A percentile compares a stretch with the other conserved stretches of the same genome.
These are phyloP conservation scores for Mesoclemmys tuberculata DNA, from an alignment of 2,113 vertebrate genomes.

Conservation along the genomic window DNA sequence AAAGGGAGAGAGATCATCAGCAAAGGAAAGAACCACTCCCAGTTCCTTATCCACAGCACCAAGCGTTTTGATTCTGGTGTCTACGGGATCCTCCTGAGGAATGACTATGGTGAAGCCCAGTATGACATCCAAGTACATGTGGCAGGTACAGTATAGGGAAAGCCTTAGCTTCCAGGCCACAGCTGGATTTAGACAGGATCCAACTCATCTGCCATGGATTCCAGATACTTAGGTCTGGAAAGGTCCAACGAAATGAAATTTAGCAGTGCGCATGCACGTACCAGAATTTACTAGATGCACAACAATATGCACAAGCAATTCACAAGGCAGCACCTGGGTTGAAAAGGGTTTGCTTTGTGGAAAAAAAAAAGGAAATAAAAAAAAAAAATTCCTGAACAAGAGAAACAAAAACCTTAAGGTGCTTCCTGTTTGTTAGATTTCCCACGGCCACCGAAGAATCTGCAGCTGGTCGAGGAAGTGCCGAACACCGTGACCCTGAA, in stretches of 20 bases:
- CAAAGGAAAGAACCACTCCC: constrained; percentile 71
- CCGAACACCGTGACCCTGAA: constrained; percentile 71
- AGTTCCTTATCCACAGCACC: constrained; percentile 75
- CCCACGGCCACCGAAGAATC: constrained; percentile 61
- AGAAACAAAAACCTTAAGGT: not conserved
- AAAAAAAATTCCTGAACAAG: not conserved
- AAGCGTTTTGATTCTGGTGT: constrained; percentile 69
- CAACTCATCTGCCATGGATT: not conserved
- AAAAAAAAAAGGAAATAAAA: not conserved
- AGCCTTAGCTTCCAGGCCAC: not conserved
- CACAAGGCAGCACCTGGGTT: not conserved
- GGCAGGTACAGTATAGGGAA: constrained; percentile 53
- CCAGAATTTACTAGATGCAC: not conserved
- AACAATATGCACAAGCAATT: not conserved
- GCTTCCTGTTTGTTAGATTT: constrained; percentile 65
- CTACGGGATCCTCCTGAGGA: constrained; percentile 67
- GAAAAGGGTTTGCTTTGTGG: not conserved
- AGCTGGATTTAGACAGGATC: not conserved
- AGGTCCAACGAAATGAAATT: not conserved
- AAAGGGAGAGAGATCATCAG: constrained; percentile 72
- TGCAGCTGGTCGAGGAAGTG: constrained; percentile 75
- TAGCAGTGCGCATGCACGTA: not conserved
- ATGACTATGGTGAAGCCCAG: constrained; percentile 65
- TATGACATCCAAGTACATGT: constrained; percentile 61
- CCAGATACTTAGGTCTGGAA: not conserved